phyloP scores from a whole-genome alignment of 2,113 vertebrate genomes.

The Tragelaphus strepsiceros region DNA sequence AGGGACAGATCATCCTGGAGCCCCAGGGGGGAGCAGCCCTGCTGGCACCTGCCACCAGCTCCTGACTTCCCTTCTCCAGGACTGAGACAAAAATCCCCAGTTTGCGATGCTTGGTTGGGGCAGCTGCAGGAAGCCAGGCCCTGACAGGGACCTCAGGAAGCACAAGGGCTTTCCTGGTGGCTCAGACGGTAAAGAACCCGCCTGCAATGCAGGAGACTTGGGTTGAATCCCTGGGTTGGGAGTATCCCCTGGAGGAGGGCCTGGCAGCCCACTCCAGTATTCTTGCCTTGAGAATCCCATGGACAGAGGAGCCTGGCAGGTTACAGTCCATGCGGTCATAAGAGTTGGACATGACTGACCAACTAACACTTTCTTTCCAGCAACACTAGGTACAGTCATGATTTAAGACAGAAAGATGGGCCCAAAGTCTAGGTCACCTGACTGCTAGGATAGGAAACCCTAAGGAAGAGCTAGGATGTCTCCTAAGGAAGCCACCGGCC shows the following conservation, averaged over 20 bases:
- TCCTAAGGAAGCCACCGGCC: neutral
- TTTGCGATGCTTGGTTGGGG: fast-evolving
- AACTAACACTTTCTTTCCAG: neutral
- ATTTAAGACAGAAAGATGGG: neutral
- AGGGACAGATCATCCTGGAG: fast-evolving
- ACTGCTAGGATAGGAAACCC: neutral
- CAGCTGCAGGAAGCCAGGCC: fast-evolving
- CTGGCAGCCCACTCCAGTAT: neutral
- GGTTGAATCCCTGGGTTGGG: neutral
- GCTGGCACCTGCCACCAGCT: fast-evolving
- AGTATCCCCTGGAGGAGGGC: neutral
- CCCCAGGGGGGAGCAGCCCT: neutral
- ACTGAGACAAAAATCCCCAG: fast-evolving
- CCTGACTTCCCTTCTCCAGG: neutral
- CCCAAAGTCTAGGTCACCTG: neutral
- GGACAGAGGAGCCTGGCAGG: neutral
- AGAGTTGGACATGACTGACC: neutral
- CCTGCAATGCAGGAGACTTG: neutral
- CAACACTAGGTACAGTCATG: neutral
- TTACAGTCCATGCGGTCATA: fast-evolving
- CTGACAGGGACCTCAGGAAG: fast-evolving
- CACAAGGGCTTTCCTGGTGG: neutral
- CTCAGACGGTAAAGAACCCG: neutral
- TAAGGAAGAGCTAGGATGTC: neutral
- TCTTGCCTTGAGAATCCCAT: neutral